Evolutionary conservation across 2,113 vertebrate species (phyloP), one percentile per base, ranked within the genome.

Genomic region (Aegotheles bennettii): DNA sequence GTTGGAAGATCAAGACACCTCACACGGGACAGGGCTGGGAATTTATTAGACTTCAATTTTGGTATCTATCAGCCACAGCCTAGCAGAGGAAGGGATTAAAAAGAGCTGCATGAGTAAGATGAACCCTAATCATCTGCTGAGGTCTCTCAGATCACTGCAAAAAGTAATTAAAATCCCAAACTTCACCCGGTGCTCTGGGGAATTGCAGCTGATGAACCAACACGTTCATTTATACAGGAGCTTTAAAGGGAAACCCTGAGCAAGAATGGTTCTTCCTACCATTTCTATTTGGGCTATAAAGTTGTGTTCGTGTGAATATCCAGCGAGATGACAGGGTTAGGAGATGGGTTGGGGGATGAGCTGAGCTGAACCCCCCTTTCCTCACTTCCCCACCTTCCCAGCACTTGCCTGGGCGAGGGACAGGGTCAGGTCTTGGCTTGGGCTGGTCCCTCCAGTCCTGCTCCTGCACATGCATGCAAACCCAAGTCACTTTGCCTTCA

Each of bases 161-260:
- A 90, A 96, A 96, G 96, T 96, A 96, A 96, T 97, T 97, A 97
- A 92, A 96, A 78, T 78, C 92, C 64, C 94, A 78, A 96, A 90
- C 94, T 96, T 96, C 61, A 53, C 83, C 45, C 1, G 0, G 83
- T 29, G 36, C 96, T 96, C 78, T 47, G 53, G 96, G 95, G 86
- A 95, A 89, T 59, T 93, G 80, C 33, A n/a, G 82, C 83, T 96
- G 90, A 87, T 61, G 73, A 96, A 89, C 5, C 8, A 88, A 26
- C 5, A 1, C 5, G 0, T 88, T 95, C 56, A 95, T 92, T 96
- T 92, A 64, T 29, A 74, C 8, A 13, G 64, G 19, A 63, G 77
- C 51, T 93, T 89, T 90, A 87, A 61, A 60, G 53, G 47, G 5
- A 75, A 78, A 88, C 10, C 38, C 65, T 12, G 35, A 74, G 47